Evolutionary conservation across 2,113 vertebrate species (phyloP).

Genomic region (Sprattus sprattus): DNA sequence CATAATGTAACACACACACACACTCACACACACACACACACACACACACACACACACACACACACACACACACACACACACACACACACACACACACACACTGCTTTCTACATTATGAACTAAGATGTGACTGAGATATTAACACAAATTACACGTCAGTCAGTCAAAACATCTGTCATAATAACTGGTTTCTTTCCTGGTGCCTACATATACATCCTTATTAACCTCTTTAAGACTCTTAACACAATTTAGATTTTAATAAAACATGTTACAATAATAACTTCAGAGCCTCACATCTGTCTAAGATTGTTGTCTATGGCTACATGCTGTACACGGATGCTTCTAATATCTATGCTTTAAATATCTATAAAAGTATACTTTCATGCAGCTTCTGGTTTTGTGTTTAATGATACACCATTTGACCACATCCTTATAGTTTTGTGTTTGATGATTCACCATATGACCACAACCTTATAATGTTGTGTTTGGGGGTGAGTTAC

Average conservation of each 20-base stretch:
- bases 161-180: conserved; percentile 8
- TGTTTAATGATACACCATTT: too few species aligned
- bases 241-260: background rate
- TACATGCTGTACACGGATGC: background rate
- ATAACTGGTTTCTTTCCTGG: background rate
- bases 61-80: too few species aligned
- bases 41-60: too few species aligned
- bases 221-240: background rate
- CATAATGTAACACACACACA: background rate
- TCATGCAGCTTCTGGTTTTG: too few species aligned
- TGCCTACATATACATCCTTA: background rate
- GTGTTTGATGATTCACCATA: too few species aligned
- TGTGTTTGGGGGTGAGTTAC: background rate
- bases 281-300: background rate
- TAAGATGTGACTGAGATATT: background rate
- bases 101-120: background rate
- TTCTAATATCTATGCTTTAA: too few species aligned
- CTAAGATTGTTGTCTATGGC: background rate
- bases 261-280: background rate
- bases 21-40: too few species aligned
- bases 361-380: too few species aligned
- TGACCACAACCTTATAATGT: background rate
- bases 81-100: too few species aligned
- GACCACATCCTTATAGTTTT: too few species aligned
- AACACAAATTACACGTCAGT: conserved; percentile 8